Evolutionary conservation across 1,140 invertebrate species (phyloP), one percentile per base, ranked within the genome.

Genomic region (Drosophila gunungcola): DNA sequence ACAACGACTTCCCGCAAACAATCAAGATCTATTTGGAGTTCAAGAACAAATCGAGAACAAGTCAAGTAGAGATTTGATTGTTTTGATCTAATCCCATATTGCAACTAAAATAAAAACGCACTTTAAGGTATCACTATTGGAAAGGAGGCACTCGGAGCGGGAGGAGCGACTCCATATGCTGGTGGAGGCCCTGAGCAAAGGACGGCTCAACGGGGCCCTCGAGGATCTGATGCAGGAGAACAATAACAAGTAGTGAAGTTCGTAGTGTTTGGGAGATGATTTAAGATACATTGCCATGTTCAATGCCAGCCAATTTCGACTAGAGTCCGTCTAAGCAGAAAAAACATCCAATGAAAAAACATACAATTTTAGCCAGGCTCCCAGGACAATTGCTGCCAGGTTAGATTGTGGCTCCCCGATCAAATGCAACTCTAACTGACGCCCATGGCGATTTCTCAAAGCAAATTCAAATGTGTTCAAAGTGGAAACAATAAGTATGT

Each of bases 101-200:
- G 16, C 16, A 21, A 21, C 16, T 21, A 21, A 21, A 21, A 21
- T 21, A 21, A 21, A 21, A 21, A 21, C 16, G 16, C 16, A 21
- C 16, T 21, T 45, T 4, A 38, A 92, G 92, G 91, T 92, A 11
- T 85, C 91, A 34, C 78, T 91, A 12, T 49, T 92, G 55, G 92
- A 92, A 63, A 78, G 91, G 1, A 78, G 92, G 0, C 91, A 92
- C 38, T 85, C 90, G 51, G 92, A 92, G 77, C 91, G 92, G 1
- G 92, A 92, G 77, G 90, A 92, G 38, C 82, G 91, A 9, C 54
- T 92, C 27, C 92, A 92, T 27, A 91, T 92, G 80, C 76, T 92
- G n/a, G 91, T 92, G 11, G 92, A 92, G 60, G 91, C 91, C 13
- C 73, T 92, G 2, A 92, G 91, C 68, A 92, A 92, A 53, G 91